Conservation (phyloP, 2,797 vertebrate genomes). For the Gila robusta region DNA sequence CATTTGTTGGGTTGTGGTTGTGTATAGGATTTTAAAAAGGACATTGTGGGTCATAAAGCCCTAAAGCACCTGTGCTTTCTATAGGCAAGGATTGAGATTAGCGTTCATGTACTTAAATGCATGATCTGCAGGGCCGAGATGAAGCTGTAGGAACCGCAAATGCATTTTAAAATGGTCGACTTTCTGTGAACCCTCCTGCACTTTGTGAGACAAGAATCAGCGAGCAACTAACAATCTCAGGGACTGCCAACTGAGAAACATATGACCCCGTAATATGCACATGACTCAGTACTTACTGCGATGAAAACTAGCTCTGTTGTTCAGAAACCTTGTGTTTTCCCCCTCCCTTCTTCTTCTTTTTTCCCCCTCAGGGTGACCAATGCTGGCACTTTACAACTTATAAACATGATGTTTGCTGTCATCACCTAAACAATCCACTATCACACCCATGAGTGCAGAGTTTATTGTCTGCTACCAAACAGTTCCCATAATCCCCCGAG, state of each 20-base stretch:
- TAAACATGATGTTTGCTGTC: conserved; percentile 41
- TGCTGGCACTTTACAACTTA: conserved; percentile 31
- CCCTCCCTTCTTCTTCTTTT: conserved; percentile 49
- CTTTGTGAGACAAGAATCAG: conserved; percentile 28
- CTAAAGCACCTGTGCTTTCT: background rate
- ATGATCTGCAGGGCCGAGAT: background rate
- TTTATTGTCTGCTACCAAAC: conserved; percentile 38
- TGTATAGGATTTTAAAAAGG: background rate
- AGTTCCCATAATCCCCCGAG: conserved; percentile 36
- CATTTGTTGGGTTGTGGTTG: background rate
- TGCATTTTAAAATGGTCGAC: conserved; percentile 19
- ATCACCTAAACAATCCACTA: conserved; percentile 34
- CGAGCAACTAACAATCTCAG: conserved; percentile 52
- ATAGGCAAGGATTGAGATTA: background rate
- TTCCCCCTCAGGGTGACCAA: conserved; percentile 18
- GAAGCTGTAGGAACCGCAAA: conserved; percentile 2
- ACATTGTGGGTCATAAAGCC: background rate
- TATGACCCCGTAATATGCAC: conserved; percentile 76
- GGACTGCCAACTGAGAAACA: conserved; percentile 67
- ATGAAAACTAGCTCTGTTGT: conserved; percentile 74
- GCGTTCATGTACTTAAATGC: conserved; percentile 7
- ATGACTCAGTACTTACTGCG: conserved; percentile 74
- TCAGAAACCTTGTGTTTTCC: conserved; percentile 59
- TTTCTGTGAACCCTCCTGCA: conserved; percentile 38
- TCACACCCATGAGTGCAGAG: background rate